Base-by-base conservation (phyloP, 2,888 invertebrate species). In the Lottia gigantea region DNA sequence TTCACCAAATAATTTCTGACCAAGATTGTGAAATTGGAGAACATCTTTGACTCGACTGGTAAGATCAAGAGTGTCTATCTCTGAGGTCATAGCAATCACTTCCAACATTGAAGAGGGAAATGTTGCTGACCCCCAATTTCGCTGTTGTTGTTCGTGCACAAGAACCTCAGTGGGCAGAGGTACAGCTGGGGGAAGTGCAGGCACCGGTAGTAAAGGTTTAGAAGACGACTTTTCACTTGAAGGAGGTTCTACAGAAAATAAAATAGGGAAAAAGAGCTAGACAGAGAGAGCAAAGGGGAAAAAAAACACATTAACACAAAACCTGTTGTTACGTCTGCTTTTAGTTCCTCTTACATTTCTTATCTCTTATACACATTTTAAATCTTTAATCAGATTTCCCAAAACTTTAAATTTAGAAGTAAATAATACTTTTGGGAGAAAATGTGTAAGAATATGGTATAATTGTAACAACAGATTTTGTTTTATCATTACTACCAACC, bases 41-140 rank as follows among this genome's bases (percentile, higher is more conserved):
- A 97, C 96, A 89, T 98, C 98, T 88, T 98, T 98, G 87, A 98
- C 97, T 89, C 96, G 95, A 12, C 96, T 96, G 2, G 98, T 98
- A 82, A 98, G 96, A 25, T 94, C 93, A 87, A 97, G 96, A 1
- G 98, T 98, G 89, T 98, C 98, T 76, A 98, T 91, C 88, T 97
- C 97, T 83, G 96, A 96, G 14, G 97, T 97, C 62, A 97, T 91
- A 6, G 97, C 97, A 0, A 97, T 97, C 94, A 97, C 96, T 89
- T 98, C 97, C 89, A 97, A 96, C 19, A 97, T 97, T 82, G 96
- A 96, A n/a, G 96, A 95, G 55, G 95, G 95, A 90, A 85, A 84
- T 68, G 83, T 79, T 70, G 83, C 84, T 94, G 85, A 94, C 94
- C 78, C 91, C 95, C 91, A 80, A 68, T 77, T 72, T 70, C 69